These are phyloP conservation scores for Eonycteris spelaea DNA, from an alignment of 2,113 vertebrate species.

Conservation along the genomic window DNA sequence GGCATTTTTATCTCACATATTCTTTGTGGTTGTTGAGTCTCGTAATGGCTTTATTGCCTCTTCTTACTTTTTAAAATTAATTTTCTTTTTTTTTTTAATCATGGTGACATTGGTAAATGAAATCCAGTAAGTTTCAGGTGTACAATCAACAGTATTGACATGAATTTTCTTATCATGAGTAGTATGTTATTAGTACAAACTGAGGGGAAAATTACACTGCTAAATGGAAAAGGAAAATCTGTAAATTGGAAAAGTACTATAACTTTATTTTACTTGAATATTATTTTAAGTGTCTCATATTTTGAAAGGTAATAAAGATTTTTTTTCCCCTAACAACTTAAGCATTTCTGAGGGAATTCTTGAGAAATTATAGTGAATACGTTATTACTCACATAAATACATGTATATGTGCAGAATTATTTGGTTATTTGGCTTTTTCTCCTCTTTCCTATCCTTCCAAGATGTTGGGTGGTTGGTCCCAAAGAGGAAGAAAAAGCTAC, in stretches of 20 bases:
- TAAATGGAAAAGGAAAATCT: constrained; percentile 27
- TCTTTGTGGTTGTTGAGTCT: background rate
- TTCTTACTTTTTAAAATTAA: constrained; percentile 19
- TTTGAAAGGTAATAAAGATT: constrained; percentile 6
- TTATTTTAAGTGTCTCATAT: constrained; percentile 43
- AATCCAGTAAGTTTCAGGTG: no score
- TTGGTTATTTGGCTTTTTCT: background rate
- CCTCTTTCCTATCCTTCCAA: background rate
- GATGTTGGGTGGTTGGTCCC: background rate
- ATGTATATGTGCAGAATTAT: background rate
- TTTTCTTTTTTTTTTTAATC: background rate
- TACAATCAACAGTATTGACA: background rate
- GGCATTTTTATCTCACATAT: background rate
- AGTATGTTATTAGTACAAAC: constrained; percentile 25
- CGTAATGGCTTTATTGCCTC: background rate
- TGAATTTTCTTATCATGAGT: constrained; percentile 32
- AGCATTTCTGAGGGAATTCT: background rate
- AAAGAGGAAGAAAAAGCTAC: background rate
- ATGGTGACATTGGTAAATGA: no score
- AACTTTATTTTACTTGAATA: constrained; percentile 13
- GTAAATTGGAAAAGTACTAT: background rate
- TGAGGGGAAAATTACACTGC: background rate
- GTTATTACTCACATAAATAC: constrained; percentile 15
- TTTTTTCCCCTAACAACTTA: background rate
- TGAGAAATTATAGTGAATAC: constrained; percentile 4